These are phyloP conservation scores for Merluccius polli DNA, from an alignment of 2,797 vertebrate genomes.

Conservation along the genomic window DNA sequence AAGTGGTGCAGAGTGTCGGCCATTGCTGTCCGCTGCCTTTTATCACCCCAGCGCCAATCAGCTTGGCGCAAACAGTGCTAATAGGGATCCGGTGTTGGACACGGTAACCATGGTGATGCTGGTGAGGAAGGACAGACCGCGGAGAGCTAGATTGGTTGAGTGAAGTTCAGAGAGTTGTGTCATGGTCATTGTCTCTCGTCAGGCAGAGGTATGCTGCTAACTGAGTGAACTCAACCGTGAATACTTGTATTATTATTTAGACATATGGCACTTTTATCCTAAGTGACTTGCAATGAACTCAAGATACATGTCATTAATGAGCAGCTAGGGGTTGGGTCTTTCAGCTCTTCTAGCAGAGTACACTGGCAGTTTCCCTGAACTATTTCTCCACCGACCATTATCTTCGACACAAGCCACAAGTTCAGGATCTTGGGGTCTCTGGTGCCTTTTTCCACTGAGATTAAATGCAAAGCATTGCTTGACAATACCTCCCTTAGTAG, in stretches of 20 bases:
- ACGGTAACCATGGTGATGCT: slow-evolving; percentile 33
- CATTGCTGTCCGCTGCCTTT: slow-evolving; percentile 25
- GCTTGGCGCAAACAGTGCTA: background rate
- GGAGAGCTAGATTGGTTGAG: slow-evolving; percentile 32
- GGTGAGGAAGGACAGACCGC: slow-evolving; percentile 16
- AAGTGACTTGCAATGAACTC: too few relatives aligned
- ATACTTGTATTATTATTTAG: too few relatives aligned
- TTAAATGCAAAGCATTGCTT: slow-evolving; percentile 23
- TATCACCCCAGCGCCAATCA: slow-evolving; percentile 26
- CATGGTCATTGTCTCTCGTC: slow-evolving; percentile 37
- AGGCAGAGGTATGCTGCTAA: slow-evolving; percentile 12
- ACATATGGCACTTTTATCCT: too few relatives aligned
- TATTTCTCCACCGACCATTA: background rate
- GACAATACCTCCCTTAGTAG: background rate
- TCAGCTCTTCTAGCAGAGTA: background rate
- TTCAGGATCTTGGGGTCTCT: background rate
- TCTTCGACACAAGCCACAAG: background rate
- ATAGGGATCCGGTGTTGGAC: background rate
- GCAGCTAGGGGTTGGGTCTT: background rate
- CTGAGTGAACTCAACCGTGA: background rate
- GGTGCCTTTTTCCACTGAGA: slow-evolving; percentile 27
- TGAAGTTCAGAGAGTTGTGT: slow-evolving; percentile 21
- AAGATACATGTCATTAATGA: too few relatives aligned
- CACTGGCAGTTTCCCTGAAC: background rate
- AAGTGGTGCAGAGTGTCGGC: background rate